Conservation (phyloP, 2,888 invertebrate genomes). For the Pristionchus fissidentatus region DNA sequence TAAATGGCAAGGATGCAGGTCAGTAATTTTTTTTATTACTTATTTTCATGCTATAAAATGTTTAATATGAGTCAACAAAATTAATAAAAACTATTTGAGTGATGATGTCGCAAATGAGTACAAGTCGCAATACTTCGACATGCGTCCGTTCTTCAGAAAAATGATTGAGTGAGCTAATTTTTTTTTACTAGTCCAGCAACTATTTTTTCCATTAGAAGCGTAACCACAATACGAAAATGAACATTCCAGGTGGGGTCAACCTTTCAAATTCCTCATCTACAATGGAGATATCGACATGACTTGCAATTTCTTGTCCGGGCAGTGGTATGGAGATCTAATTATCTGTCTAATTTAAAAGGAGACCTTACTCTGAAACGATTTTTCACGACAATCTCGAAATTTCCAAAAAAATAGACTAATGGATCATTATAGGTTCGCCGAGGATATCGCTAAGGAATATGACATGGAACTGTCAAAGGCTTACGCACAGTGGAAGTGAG, state of each 20-base stretch:
- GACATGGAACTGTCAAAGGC: neutral
- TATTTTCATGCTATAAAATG: neutral
- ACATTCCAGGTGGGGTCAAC: conserved; percentile 48
- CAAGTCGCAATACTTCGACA: conserved; percentile 47
- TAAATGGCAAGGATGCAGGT: conserved; percentile 14
- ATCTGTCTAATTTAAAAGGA: too few relatives aligned
- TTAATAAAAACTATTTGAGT: too few relatives aligned
- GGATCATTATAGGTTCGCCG: neutral
- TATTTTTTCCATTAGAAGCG: too few relatives aligned
- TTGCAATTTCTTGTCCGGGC: conserved; percentile 61
- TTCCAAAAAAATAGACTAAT: neutral
- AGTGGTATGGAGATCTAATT: conserved; percentile 60
- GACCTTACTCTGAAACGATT: neutral
- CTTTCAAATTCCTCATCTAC: conserved; percentile 58
- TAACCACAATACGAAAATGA: neutral
- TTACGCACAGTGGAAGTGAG: conserved; percentile 10
- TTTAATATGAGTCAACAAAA: neutral
- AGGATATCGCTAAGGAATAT: neutral
- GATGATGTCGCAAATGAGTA: neutral
- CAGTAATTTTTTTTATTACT: too few relatives aligned
- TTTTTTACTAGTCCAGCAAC: too few relatives aligned
- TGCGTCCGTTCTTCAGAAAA: conserved; percentile 42
- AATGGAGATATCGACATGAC: conserved; percentile 62
- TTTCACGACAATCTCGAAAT: neutral
- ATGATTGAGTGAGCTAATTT: conserved; percentile 46